Evolutionary conservation across 2,113 vertebrate genomes (phyloP), one percentile per base, ranked within the genome.

Genomic region (Varanus salvator): DNA sequence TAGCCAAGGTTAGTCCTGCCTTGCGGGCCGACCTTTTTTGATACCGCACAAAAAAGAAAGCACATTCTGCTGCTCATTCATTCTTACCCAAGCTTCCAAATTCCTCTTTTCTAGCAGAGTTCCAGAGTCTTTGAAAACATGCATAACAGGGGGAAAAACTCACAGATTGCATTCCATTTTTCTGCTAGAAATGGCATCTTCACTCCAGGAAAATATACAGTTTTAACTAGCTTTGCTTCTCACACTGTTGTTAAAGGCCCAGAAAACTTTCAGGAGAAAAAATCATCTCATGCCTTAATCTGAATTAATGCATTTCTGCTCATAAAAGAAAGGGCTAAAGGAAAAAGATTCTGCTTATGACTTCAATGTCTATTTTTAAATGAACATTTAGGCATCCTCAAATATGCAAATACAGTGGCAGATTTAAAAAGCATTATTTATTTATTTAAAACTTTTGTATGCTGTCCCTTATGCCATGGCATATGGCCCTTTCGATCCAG

Each of bases 41-140:
- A 34, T 75, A 91, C 90, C 90, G 88, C 93, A 92, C 44, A 85
- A 92, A 92, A 87, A 87, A 89, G 50, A 78, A 0, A 44, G 90
- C 90, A 71, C 71, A 17, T 48, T 21, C 19, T 85, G 27, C 19
- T 85, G 66, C 15, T 68, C 14, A 25, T 27, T 71, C 29, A 54
- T 54, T 57, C 17, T 34, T 60, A 9, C 17, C 50, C 25, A 21
- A 2, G 17, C 29, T 85, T 23, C 15, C 83, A 7, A 44, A 52
- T 6, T 11, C 60, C 15, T 25, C 21, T 9, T 9, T n/a, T 6
- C 57, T 25, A 38, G 9, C 8, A 31, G 31, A 34, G 74, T 25
- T 57, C 48, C 84, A 38, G 31, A 86, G 48, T 31, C 6, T 68
- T 68, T 68, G 11, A 9, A 48, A 38, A 87, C 7, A 50, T n/a